Percentiles rank a stretch among this genome's conserved stretches.
Evolutionary conservation across 2,888 invertebrate species (phyloP).

Genomic region (Mactromeris polynyma): DNA sequence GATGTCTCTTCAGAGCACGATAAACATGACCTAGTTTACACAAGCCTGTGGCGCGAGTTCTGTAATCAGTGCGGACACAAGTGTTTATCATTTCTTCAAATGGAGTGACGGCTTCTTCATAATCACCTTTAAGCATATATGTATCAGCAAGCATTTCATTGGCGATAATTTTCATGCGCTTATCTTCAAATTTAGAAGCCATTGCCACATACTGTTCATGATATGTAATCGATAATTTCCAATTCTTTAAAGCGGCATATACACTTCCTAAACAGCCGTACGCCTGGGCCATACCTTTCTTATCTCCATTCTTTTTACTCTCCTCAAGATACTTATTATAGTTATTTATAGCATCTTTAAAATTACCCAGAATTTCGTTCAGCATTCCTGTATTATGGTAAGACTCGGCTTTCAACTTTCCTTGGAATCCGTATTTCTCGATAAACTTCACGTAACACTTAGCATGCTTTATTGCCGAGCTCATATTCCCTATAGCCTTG

Average conservation of each 20-base stretch:
- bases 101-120: constrained; percentile 75
- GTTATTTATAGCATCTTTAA: constrained; percentile 80
- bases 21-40: constrained; percentile 83
- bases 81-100: constrained; percentile 77
- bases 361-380: constrained; percentile 83
- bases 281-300: constrained; percentile 81
- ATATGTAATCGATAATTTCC: constrained; percentile 80
- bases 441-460: constrained; percentile 73
- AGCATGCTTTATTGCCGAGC: constrained; percentile 82
- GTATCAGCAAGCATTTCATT: constrained; percentile 85
- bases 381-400: constrained; percentile 84
- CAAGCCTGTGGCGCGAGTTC: constrained; percentile 74
- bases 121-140: constrained; percentile 79
- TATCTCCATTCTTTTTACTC: constrained; percentile 77
- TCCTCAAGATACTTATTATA: constrained; percentile 80
- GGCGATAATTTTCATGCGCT: constrained; percentile 77
- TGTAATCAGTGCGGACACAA: constrained; percentile 72
- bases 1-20: constrained; percentile 75
- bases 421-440: constrained; percentile 74
- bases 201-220: constrained; percentile 83
- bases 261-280: constrained; percentile 85
- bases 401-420: constrained; percentile 78
- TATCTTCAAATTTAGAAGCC: constrained; percentile 76
- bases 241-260: constrained; percentile 81
- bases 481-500: constrained; percentile 84